These are phyloP conservation scores for Orthochromis indermauri DNA, from an alignment of 2,113 vertebrate genomes.

Conservation along the genomic window DNA sequence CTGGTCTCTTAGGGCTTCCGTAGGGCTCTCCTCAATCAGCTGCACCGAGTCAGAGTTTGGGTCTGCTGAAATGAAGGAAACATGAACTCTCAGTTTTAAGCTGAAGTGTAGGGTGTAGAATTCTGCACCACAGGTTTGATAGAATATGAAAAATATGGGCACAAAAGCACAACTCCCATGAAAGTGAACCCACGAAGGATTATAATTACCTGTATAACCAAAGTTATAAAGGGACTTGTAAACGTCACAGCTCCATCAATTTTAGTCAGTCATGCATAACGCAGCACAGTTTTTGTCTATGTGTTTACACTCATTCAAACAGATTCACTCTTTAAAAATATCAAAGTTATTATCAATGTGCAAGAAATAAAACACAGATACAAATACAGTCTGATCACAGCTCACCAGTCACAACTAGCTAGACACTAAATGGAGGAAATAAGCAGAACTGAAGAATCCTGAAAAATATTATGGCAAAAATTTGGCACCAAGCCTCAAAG, in stretches of 20 bases:
- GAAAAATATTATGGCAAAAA: neutral
- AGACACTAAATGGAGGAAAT: neutral
- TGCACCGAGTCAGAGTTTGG: conserved; percentile 68
- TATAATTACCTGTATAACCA: neutral
- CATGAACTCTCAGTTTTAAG: neutral
- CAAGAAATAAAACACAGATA: neutral
- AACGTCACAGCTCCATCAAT: neutral
- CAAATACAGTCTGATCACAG: neutral
- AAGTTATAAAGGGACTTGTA: neutral
- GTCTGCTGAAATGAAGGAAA: conserved; percentile 55
- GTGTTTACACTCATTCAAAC: neutral
- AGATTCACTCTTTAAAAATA: neutral
- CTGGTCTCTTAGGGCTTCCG: conserved; percentile 69
- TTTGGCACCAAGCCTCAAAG: neutral
- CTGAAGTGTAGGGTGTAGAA: neutral
- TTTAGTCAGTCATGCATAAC: neutral
- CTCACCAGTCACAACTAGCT: neutral
- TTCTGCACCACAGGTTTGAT: neutral
- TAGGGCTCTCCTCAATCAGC: conserved; percentile 58
- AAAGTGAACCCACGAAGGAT: neutral
- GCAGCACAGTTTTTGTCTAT: neutral
- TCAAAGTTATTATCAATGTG: neutral
- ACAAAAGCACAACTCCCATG: neutral
- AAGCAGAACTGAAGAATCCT: neutral
- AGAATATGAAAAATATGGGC: neutral